Evolutionary conservation across 2,797 vertebrate species (phyloP).

Genomic region (Simalia tracyae): DNA sequence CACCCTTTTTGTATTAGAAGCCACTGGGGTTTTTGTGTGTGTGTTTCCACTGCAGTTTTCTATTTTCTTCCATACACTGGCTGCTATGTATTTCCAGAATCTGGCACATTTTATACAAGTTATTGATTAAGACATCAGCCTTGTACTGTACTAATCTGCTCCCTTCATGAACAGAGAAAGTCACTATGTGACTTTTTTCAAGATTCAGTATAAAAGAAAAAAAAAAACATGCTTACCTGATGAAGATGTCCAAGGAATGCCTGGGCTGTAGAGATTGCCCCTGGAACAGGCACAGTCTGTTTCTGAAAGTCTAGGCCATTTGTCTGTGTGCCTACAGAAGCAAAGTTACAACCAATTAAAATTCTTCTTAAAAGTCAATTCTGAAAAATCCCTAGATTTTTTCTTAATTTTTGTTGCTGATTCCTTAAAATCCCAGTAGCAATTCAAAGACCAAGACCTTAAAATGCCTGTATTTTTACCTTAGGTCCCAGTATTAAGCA

Average conservation of each 20-base stretch:
- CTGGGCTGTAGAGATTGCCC: constrained; percentile 95
- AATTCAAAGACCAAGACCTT: not conserved
- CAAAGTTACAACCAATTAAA: constrained; percentile 43
- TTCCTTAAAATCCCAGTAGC: not conserved
- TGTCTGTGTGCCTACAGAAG: constrained; percentile 87
- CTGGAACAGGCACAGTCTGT: constrained; percentile 88
- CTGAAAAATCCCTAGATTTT: not conserved
- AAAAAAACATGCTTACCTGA: constrained; percentile 82
- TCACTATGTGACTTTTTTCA: not conserved
- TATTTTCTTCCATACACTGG: not conserved
- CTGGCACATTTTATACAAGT: not conserved
- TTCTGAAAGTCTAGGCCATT: constrained; percentile 99
- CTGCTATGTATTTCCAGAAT: not conserved
- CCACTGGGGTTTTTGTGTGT: not conserved
- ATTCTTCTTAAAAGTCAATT: not conserved
- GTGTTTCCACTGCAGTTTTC: not conserved
- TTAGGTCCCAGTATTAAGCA: not conserved
- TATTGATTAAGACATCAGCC: not conserved
- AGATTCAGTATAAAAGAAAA: not conserved
- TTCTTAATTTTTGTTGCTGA: not conserved
- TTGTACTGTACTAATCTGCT: not conserved
- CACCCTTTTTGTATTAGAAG: not conserved
- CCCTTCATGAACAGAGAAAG: not conserved
- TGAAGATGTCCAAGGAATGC: constrained; percentile 93
- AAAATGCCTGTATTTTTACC: not conserved